These are phyloP conservation scores for Zosterops borbonicus DNA, from an alignment of 2,113 vertebrate genomes.

Conservation along the genomic window DNA sequence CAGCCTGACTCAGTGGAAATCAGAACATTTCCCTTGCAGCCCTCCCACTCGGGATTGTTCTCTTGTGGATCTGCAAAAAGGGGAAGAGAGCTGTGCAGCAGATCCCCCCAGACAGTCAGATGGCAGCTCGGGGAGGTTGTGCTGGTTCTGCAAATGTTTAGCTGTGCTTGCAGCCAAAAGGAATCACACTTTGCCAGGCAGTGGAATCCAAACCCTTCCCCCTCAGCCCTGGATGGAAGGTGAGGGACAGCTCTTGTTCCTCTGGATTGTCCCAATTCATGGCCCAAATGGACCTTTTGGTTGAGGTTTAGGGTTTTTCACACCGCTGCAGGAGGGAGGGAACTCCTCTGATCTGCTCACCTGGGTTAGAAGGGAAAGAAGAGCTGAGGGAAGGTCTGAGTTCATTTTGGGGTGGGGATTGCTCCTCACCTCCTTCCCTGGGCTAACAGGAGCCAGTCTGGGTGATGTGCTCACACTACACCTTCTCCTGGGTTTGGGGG, in stretches of 20 bases:
- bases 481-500: not conserved
- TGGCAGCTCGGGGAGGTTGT: not conserved
- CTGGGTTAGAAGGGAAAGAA: too few species aligned
- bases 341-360: not conserved
- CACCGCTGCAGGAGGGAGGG: rapidly evolving
- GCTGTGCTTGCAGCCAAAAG: not conserved
- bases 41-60: not conserved
- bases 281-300: not conserved
- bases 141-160: not conserved
- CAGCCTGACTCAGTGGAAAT: not conserved
- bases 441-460: rapidly evolving
- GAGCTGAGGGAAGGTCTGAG: not conserved
- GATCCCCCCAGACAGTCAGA: not conserved
- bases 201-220: not conserved
- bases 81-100: not conserved
- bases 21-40: not conserved
- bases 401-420: rapidly evolving
- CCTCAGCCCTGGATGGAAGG: not conserved
- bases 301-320: not conserved
- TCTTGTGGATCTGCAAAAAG: not conserved
- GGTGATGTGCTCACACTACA: rapidly evolving
- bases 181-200: not conserved
- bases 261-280: not conserved
- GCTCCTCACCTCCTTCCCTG: not conserved
- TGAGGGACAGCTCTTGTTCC: not conserved